Percentiles rank a stretch among this genome's conserved stretches.
phyloP scores from a whole-genome alignment of 2,888 invertebrate genomes.

The Ecliptopera silaceata region DNA sequence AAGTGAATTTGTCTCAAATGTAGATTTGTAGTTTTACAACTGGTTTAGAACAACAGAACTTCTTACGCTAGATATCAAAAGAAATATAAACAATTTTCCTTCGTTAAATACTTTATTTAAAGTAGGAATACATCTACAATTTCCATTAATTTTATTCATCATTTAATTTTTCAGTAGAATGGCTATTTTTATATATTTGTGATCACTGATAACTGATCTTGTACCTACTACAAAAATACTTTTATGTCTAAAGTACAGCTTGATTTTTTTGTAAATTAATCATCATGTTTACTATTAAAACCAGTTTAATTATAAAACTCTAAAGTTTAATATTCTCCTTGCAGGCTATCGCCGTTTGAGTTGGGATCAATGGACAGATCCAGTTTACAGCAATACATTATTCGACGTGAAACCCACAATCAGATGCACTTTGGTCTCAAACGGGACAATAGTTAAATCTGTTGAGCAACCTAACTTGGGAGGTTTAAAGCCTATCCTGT shows the following conservation, averaged over 20 bases:
- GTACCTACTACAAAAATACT: no score
- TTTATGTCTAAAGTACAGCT: no score
- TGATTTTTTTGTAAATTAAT: no score
- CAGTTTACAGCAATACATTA: constrained; percentile 57
- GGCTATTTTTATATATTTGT: no score
- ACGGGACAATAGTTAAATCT: constrained; percentile 53
- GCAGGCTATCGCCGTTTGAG: constrained; percentile 20
- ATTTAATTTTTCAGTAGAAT: no score
- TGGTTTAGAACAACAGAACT: neutral
- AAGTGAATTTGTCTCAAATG: constrained; percentile 27
- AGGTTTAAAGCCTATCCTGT: constrained; percentile 26
- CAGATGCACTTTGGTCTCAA: constrained; percentile 64
- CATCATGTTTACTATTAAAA: no score
- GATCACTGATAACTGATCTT: no score
- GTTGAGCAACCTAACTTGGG: constrained; percentile 52
- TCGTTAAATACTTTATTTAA: neutral
- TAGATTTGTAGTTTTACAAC: constrained; percentile 6
- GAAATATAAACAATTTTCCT: neutral
- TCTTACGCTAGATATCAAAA: neutral
- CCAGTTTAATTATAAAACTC: neutral
- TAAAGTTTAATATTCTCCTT: neutral
- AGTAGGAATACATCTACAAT: no score
- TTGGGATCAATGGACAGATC: constrained; percentile 47
- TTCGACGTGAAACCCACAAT: constrained; percentile 55
- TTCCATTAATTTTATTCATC: no score